A percentile compares a stretch with the other conserved stretches of the same genome.
Conservation (phyloP, 2,888 invertebrate genomes). For the Polydesmus complanatus region DNA sequence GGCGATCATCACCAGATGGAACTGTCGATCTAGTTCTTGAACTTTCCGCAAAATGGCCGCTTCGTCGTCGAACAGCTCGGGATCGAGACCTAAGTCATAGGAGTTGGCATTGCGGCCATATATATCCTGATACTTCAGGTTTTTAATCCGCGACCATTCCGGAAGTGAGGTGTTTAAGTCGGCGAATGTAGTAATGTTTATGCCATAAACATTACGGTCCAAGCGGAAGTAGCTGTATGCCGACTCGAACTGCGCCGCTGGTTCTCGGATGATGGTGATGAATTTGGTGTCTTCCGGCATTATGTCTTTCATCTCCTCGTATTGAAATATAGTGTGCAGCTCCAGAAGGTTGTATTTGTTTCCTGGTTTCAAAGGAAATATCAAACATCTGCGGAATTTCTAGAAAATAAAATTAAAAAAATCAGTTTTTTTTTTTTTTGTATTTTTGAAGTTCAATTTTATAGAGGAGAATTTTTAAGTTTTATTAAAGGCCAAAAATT, state of each 20-base stretch:
- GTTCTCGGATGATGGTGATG: constrained; percentile 19
- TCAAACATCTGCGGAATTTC: too few relatives aligned
- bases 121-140: too few relatives aligned
- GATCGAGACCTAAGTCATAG: constrained; percentile 12
- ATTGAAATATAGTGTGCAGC: constrained; percentile 18
- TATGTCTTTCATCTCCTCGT: constrained; percentile 6
- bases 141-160: neutral
- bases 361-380: too few relatives aligned
- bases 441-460: too few relatives aligned
- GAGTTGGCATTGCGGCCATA: constrained; percentile 15
- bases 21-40: constrained; percentile 22
- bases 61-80: constrained; percentile 4
- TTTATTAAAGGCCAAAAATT: too few relatives aligned
- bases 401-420: too few relatives aligned
- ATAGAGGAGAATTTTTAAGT: too few relatives aligned
- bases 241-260: constrained; percentile 18
- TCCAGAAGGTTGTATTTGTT: constrained; percentile 18
- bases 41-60: neutral
- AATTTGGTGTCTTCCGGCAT: constrained; percentile 16
- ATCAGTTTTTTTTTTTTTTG: too few relatives aligned
- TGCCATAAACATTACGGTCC: neutral
- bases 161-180: neutral
- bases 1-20: constrained; percentile 29
- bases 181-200: neutral
- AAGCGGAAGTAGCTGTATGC: neutral